Evolutionary conservation across 2,888 invertebrate genomes (phyloP).

Genomic region (Drosophila nigricruria): DNA sequence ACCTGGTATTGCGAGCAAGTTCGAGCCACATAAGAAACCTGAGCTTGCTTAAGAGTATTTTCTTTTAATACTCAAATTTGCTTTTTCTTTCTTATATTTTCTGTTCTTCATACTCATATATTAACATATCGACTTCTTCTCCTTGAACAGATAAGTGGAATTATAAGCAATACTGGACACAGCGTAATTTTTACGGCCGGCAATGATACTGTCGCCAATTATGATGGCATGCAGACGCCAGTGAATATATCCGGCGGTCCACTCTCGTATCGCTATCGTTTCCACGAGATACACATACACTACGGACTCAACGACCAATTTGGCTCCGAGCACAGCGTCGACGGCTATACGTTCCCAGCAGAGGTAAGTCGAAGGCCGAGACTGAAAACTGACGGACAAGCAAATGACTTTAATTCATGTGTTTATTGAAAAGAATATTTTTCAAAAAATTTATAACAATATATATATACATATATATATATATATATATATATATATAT

Average conservation of each 20-base stretch:
- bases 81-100: not conserved
- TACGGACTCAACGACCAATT: constrained; percentile 96
- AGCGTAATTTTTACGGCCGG: constrained; percentile 96
- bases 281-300: constrained; percentile 97
- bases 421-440: too few species aligned
- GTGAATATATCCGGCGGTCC: constrained; percentile 98
- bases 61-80: not conserved
- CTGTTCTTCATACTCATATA: not conserved
- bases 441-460: too few species aligned
- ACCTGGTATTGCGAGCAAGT: not conserved
- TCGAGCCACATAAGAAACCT: not conserved
- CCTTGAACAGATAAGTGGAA: constrained; percentile 91
- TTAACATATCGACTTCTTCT: not conserved
- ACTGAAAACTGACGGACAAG: not conserved
- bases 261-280: constrained; percentile 97
- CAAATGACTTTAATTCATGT: too few species aligned
- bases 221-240: constrained; percentile 86
- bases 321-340: constrained; percentile 98
- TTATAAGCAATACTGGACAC: constrained; percentile 97
- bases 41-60: not conserved
- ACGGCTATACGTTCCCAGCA: constrained; percentile 97
- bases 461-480: too few species aligned
- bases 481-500: too few species aligned
- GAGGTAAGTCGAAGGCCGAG: constrained; percentile 89
- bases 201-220: constrained; percentile 89